phyloP scores from a whole-genome alignment of 2,113 vertebrate genomes.

The Columba livia region DNA sequence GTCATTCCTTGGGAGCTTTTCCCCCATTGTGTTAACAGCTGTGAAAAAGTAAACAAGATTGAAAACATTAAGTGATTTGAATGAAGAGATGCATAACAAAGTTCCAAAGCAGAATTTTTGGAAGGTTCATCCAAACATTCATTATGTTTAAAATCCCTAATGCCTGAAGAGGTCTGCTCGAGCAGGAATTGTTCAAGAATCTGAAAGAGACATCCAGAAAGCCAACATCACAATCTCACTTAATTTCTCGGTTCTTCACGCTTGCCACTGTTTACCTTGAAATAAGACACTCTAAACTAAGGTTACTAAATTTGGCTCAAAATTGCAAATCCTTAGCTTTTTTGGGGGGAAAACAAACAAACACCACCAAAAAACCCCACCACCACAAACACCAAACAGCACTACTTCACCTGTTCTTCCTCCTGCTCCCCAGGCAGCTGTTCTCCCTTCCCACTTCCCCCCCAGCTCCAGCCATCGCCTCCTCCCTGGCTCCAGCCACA shows the following conservation, averaged over 20 bases:
- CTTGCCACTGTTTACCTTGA: neutral
- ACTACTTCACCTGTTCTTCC: neutral
- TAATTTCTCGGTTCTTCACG: neutral
- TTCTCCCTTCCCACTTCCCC: neutral
- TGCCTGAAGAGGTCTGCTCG: neutral
- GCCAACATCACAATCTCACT: neutral
- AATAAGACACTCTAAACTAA: neutral
- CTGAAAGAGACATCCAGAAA: neutral
- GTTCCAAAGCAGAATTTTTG: constrained; percentile 7
- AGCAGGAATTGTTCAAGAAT: neutral
- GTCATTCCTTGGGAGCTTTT: constrained; percentile 31
- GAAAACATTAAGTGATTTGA: constrained; percentile 28
- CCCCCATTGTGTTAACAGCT: constrained; percentile 48
- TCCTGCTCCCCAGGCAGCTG: neutral
- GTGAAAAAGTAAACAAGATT: constrained; percentile 25
- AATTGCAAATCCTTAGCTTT: neutral
- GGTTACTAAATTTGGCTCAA: neutral
- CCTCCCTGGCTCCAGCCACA: neutral
- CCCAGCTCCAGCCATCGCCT: neutral
- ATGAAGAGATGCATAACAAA: constrained; percentile 5
- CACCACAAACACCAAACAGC: too few relatives aligned
- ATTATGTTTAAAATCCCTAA: neutral
- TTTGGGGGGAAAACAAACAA: neutral
- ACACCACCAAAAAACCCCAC: too few relatives aligned
- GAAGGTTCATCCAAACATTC: neutral